Evolutionary conservation across 1,140 invertebrate species (phyloP), one percentile per base, ranked within the genome.

Genomic region (Araneus ventricosus): DNA sequence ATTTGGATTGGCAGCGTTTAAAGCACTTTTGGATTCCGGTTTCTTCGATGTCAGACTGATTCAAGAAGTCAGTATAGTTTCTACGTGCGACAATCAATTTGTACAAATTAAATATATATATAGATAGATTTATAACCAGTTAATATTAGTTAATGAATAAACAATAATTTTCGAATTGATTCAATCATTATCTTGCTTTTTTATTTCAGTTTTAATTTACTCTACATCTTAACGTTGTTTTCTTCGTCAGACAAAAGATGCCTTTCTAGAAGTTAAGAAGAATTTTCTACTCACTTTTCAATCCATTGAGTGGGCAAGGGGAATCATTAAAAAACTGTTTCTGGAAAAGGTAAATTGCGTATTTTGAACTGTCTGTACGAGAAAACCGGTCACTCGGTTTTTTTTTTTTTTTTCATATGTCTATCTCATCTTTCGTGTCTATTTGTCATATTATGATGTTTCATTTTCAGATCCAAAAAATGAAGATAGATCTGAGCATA

Each of bases 1-100:
- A 39, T 45, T 88, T 17, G 86, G 86, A 20, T 34, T 88, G 27
- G 59, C 86, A 7, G 61, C 39, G 3, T 61, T 41, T 70, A 63
- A 88, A 70, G 59, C 37, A 37, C 63, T 88, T 14, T 0, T 70
- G 61, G 86, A 88, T n/a, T 17, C 45, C 3, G 86, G 39, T 27
- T 70, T 17, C 37, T 27, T 88, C 34, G 3, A 70, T 45, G 14
- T 24, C n/a, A 7, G 27, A 14, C 37, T n/a, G n/a, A 52, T 52
- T 45, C 37, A 52, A 17, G 80, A 82, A n/a, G 80, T 82, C 80
- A 82, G 80, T 82, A 30, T 4, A 70, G 14, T 63, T 24, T 63
- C 24, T 17, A 22, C 5, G 0, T 22, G 14, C 1, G 14, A 14
- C 45, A 45, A 45, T 17, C 17, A 52, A 17, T 52, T 52, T 14